These are phyloP conservation scores for Chaetoderma sp. DNA, from an alignment of 2,888 invertebrate genomes.

Conservation along the genomic window DNA sequence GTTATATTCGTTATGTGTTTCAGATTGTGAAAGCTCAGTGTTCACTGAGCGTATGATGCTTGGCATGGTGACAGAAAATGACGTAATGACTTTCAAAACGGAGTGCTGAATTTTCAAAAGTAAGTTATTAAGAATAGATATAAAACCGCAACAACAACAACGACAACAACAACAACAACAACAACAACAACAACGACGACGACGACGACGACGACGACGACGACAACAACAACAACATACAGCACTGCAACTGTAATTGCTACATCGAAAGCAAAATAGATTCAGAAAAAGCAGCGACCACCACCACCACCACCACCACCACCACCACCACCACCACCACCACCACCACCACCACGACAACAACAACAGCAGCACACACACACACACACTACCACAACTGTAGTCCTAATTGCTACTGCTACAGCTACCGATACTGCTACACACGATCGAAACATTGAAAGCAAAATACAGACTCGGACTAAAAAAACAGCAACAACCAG, in stretches of 20 bases:
- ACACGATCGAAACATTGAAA: background rate
- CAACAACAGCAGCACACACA: background rate
- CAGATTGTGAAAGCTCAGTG: too few relatives aligned
- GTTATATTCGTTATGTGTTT: too few relatives aligned
- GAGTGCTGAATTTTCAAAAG: too few relatives aligned
- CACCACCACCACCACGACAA: background rate
- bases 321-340: background rate
- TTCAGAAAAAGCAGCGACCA: background rate
- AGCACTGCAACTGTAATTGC: background rate
- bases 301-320: background rate
- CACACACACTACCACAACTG: background rate
- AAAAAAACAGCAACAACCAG: constrained; percentile 5
- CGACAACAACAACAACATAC: background rate
- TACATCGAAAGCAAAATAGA: background rate
- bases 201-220: background rate
- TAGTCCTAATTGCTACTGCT: too few relatives aligned
- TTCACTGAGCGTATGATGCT: too few relatives aligned
- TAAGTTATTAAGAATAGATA: too few relatives aligned
- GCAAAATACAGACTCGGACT: background rate
- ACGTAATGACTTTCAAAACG: too few relatives aligned
- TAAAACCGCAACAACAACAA: too few relatives aligned
- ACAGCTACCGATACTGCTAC: background rate
- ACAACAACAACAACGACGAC: background rate
- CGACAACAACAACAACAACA: background rate
- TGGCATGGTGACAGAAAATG: too few relatives aligned